These are phyloP conservation scores for Drosophila stalkeri DNA, from an alignment of 2,888 invertebrate species.

Conservation along the genomic window DNA sequence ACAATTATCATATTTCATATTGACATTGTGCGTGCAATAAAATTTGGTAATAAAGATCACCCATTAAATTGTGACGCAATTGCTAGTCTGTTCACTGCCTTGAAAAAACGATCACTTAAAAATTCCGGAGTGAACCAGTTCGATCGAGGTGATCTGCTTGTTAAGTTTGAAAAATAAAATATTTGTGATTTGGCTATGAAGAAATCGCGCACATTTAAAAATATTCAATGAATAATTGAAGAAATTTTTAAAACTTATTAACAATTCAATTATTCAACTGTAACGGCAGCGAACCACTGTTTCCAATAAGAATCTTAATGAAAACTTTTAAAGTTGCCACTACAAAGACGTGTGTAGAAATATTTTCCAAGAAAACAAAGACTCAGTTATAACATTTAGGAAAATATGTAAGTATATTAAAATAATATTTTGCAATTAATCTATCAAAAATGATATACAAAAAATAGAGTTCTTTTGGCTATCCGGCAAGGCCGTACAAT, in stretches of 20 bases:
- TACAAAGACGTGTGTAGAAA: background rate
- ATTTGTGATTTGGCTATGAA: no score
- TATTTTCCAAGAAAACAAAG: background rate
- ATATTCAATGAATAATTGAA: background rate
- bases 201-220: no score
- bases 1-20: background rate
- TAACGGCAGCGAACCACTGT: background rate
- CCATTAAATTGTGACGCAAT: conserved; percentile 2
- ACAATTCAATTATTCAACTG: background rate
- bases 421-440: background rate
- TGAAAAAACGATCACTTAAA: background rate
- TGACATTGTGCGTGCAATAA: background rate
- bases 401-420: background rate
- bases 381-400: background rate
- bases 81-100: background rate
- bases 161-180: background rate
- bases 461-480: background rate
- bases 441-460: background rate
- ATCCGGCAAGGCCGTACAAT: conserved; percentile 1
- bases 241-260: background rate
- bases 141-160: background rate
- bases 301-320: background rate
- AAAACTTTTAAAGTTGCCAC: background rate
- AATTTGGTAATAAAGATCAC: background rate
- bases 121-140: conserved; percentile 8